These are phyloP conservation scores for Spea hammondii DNA, from an alignment of 2,797 vertebrate genomes.

Conservation along the genomic window DNA sequence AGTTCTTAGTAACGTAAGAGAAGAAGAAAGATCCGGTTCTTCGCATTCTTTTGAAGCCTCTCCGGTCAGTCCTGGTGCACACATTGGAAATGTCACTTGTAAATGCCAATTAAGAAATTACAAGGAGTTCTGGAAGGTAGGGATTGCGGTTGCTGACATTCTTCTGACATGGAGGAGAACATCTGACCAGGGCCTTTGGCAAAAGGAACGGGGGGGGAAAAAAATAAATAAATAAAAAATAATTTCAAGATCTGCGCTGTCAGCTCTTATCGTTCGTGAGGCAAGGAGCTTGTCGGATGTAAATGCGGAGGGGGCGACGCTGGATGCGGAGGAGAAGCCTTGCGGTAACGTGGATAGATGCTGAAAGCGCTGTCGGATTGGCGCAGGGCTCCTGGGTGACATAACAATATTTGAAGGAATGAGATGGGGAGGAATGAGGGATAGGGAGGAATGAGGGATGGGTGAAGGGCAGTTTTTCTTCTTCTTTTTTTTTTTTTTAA, in stretches of 20 bases:
- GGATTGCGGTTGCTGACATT: slow-evolving; percentile 74
- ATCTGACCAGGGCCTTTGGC: slow-evolving; percentile 73
- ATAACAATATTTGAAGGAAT: slow-evolving; percentile 55
- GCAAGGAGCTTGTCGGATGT: slow-evolving; percentile 72
- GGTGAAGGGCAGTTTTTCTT: slow-evolving; percentile 10
- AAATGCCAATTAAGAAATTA: slow-evolving; percentile 90
- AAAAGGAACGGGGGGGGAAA: slow-evolving; percentile 54
- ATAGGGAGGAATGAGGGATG: slow-evolving; percentile 30
- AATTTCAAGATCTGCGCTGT: slow-evolving; percentile 76
- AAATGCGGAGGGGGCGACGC: slow-evolving; percentile 66
- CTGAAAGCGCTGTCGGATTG: slow-evolving; percentile 54
- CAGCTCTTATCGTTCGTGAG: slow-evolving; percentile 71
- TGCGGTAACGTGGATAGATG: slow-evolving; percentile 58
- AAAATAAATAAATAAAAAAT: slow-evolving; percentile 49
- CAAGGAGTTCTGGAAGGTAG: slow-evolving; percentile 77
- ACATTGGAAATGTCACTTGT: slow-evolving; percentile 81
- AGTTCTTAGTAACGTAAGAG: not conserved
- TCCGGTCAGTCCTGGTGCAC: slow-evolving; percentile 39
- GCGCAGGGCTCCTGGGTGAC: slow-evolving; percentile 54
- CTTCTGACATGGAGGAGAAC: slow-evolving; percentile 76
- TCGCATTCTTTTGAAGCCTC: slow-evolving; percentile 56
- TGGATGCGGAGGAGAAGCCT: slow-evolving; percentile 66
- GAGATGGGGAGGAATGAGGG: slow-evolving; percentile 31
- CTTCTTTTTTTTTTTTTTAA: not conserved
- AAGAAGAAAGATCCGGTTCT: slow-evolving; percentile 3